These are phyloP conservation scores for Drosophila testacea DNA, from an alignment of 2,888 invertebrate species.

Conservation along the genomic window DNA sequence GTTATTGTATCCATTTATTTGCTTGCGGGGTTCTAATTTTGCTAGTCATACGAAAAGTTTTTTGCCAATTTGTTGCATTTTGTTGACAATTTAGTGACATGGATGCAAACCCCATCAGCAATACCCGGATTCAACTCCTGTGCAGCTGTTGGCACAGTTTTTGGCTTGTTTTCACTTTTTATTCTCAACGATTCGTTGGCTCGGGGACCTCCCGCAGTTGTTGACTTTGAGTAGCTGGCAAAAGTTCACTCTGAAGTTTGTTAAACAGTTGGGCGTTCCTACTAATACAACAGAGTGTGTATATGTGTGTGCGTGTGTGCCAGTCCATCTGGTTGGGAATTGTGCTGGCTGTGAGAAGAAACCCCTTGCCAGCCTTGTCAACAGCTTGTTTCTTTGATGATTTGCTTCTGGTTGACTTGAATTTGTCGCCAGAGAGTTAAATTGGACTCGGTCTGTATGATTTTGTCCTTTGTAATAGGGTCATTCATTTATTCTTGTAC, in stretches of 20 bases:
- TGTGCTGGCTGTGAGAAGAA: constrained; percentile 7
- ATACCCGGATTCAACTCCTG: constrained; percentile 11
- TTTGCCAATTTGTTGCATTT: constrained; percentile 72
- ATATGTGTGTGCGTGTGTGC: constrained; percentile 3
- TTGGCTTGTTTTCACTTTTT: constrained; percentile 48
- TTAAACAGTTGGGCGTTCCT: constrained; percentile 60
- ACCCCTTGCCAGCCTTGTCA: constrained; percentile 15
- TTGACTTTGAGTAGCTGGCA: constrained; percentile 66
- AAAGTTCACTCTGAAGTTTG: constrained; percentile 60
- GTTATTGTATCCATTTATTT: constrained; percentile 57
- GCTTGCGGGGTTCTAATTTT: constrained; percentile 67
- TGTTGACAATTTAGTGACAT: constrained; percentile 71
- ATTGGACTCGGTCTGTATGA: constrained; percentile 24
- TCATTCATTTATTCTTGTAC: constrained; percentile 2
- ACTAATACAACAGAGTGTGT: constrained; percentile 4
- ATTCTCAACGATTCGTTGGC: constrained; percentile 1
- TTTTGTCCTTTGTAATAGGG: constrained; percentile 19
- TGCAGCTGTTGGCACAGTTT: constrained; percentile 47
- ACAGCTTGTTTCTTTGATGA: constrained; percentile 39
- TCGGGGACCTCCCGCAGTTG: constrained; percentile 46
- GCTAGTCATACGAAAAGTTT: constrained; percentile 68
- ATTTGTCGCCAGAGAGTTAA: constrained; percentile 25
- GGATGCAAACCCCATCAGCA: constrained; percentile 30
- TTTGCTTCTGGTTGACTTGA: constrained; percentile 34
- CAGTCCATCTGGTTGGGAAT: constrained; percentile 29